phyloP scores from a whole-genome alignment of 2,797 vertebrate genomes.

The Mycteria americana region DNA sequence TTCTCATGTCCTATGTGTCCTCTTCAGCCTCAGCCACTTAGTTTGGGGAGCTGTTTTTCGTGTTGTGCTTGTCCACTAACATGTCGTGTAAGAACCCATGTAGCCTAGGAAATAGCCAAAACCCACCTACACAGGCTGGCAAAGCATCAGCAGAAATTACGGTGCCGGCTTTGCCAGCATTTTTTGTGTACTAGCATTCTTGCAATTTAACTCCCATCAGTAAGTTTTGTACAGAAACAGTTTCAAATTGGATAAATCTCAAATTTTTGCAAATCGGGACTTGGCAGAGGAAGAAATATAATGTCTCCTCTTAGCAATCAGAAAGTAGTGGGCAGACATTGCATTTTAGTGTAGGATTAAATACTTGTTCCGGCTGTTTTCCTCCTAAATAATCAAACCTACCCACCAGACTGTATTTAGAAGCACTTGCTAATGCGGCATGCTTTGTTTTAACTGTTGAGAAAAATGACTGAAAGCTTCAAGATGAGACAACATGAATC shows the following conservation, averaged over 20 bases:
- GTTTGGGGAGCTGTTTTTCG: background rate
- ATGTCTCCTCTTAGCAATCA: background rate
- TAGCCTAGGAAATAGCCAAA: background rate
- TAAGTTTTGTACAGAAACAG: background rate
- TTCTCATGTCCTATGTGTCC: background rate
- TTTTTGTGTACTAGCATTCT: background rate
- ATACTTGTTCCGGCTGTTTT: conserved; percentile 23
- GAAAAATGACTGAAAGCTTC: conserved; percentile 27
- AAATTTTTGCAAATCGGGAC: background rate
- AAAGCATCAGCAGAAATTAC: background rate
- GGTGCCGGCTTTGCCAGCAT: background rate
- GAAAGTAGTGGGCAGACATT: conserved; percentile 15
- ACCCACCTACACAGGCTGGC: background rate
- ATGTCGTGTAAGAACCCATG: rapidly evolving
- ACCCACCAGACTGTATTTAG: conserved; percentile 30
- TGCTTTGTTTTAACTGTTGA: conserved; percentile 19
- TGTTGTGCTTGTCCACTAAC: background rate
- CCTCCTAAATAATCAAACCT: conserved; percentile 47
- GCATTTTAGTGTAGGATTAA: conserved; percentile 22
- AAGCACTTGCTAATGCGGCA: conserved; percentile 18
- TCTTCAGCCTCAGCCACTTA: background rate
- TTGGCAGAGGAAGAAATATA: background rate
- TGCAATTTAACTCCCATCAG: background rate
- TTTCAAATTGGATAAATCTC: background rate
- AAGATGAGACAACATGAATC: conserved; percentile 38